A percentile compares a stretch with the other conserved stretches of the same genome.
Evolutionary conservation across 2,888 invertebrate genomes (phyloP).

Genomic region (Abrostola tripartita): DNA sequence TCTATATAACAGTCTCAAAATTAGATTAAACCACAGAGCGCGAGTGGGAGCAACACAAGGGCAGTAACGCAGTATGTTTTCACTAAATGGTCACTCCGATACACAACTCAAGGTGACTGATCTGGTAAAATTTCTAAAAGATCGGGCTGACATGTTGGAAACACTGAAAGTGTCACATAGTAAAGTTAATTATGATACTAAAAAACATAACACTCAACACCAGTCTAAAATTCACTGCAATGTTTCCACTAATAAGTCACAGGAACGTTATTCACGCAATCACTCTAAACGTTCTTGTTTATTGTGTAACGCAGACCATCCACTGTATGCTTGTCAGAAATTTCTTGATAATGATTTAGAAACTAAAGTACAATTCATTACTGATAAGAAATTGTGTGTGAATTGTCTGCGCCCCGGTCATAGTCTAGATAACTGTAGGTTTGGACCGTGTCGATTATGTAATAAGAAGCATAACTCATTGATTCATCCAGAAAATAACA

Average conservation of each 20-base stretch:
- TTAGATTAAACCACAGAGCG: too few species aligned
- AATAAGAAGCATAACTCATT: conserved; percentile 9
- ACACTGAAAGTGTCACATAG: too few species aligned
- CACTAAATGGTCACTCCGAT: too few species aligned
- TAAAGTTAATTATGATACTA: background rate
- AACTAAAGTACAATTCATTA: background rate
- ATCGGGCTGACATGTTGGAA: too few species aligned
- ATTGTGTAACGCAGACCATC: background rate
- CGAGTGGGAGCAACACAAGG: too few species aligned
- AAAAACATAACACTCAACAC: background rate
- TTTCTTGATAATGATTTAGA: background rate
- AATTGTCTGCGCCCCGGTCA: conserved; percentile 5
- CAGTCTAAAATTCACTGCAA: background rate
- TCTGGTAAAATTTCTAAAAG: too few species aligned
- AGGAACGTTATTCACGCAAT: background rate
- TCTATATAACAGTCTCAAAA: too few species aligned
- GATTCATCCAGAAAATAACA: conserved; percentile 4
- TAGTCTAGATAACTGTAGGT: background rate
- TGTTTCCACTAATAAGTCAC: background rate
- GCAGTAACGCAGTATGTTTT: too few species aligned
- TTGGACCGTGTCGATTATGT: conserved; percentile 6
- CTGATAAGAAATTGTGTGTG: background rate
- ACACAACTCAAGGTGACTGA: too few species aligned
- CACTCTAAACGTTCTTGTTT: background rate
- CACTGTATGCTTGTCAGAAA: background rate